These are phyloP conservation scores for Ptychoptera contaminata DNA, from an alignment of 2,888 invertebrate genomes.

Conservation along the genomic window DNA sequence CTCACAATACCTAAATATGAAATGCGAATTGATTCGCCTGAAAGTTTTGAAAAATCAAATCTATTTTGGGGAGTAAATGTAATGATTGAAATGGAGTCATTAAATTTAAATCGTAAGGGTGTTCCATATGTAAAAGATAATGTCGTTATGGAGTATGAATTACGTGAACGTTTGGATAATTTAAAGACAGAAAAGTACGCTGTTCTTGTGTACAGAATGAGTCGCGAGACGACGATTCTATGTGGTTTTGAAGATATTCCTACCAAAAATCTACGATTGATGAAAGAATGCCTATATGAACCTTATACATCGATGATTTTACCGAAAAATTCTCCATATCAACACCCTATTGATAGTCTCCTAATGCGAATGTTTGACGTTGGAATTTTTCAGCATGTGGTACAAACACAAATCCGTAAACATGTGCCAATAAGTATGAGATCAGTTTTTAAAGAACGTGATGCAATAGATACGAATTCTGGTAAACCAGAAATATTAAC, in stretches of 20 bases:
- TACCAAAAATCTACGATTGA: background rate
- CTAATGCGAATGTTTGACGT: conserved; percentile 1
- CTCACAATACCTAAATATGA: conserved; percentile 1
- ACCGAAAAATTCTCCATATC: conserved; percentile 3
- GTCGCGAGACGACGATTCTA: background rate
- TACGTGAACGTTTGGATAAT: background rate
- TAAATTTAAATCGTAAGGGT: background rate
- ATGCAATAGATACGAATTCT: background rate
- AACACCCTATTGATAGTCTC: background rate
- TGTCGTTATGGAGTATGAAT: background rate
- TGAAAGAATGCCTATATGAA: conserved; percentile 1
- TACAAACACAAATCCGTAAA: background rate
- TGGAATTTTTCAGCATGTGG: background rate
- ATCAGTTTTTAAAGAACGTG: conserved; percentile 1
- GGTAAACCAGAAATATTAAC: background rate
- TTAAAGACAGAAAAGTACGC: conserved; percentile 1
- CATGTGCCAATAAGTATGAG: background rate
- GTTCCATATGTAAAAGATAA: background rate
- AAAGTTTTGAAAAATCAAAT: conserved; percentile 1
- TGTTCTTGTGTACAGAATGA: background rate
- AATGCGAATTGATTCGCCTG: background rate
- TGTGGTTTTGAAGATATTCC: conserved; percentile 1
- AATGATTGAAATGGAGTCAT: background rate
- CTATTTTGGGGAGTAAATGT: background rate
- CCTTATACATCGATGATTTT: background rate